phyloP scores from a whole-genome alignment of 2,113 vertebrate genomes.

The Mormyrus lacerda region DNA sequence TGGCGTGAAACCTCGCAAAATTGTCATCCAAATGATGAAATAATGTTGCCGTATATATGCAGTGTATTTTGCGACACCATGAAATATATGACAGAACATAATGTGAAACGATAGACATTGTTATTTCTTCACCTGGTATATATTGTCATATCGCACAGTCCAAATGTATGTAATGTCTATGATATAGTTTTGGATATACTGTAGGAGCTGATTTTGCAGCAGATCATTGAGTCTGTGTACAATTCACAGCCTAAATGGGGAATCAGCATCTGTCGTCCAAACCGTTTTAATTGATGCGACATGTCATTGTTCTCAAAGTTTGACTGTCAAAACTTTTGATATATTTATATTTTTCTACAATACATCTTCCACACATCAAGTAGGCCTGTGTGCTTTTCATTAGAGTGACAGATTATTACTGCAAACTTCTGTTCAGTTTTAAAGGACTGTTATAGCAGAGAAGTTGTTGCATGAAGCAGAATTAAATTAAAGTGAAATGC shows the following conservation, averaged over 20 bases:
- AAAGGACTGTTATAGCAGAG: slow-evolving; percentile 23
- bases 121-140: too few relatives aligned
- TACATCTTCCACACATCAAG: slow-evolving; percentile 55
- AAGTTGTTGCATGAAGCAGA: not conserved
- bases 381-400: slow-evolving; percentile 48
- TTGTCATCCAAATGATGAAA: too few relatives aligned
- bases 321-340: slow-evolving; percentile 55
- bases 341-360: slow-evolving; percentile 50
- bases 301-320: slow-evolving; percentile 53
- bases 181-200: not conserved
- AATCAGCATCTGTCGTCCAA: slow-evolving; percentile 32
- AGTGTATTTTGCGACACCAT: too few relatives aligned
- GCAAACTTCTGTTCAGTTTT: slow-evolving; percentile 35
- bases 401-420: slow-evolving; percentile 55
- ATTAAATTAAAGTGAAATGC: slow-evolving; percentile 3
- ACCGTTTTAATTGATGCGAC: slow-evolving; percentile 53
- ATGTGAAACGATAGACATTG: too few relatives aligned
- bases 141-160: not conserved
- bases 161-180: not conserved
- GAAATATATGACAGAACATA: too few relatives aligned
- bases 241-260: slow-evolving; percentile 31
- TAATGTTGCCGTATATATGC: too few relatives aligned
- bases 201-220: not conserved
- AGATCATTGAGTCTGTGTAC: slow-evolving; percentile 47
- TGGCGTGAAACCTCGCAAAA: too few relatives aligned